These are phyloP conservation scores for Zosterops lateralis DNA, from an alignment of 2,113 vertebrate genomes.

Conservation along the genomic window DNA sequence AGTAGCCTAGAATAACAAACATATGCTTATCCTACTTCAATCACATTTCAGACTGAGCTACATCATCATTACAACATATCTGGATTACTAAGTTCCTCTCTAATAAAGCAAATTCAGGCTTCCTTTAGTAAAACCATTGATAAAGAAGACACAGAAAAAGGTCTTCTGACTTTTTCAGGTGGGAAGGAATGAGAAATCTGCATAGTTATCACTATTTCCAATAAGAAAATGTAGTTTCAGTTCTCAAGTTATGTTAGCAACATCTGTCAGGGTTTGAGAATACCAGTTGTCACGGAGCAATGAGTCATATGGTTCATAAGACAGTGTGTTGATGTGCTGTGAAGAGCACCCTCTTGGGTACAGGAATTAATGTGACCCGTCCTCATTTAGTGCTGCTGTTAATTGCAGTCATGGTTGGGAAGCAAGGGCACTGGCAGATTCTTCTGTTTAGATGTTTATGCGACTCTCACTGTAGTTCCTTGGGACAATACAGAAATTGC, in stretches of 20 bases:
- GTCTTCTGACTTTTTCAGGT: background rate
- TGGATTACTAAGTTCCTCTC: background rate
- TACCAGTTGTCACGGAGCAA: background rate
- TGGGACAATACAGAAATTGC: background rate
- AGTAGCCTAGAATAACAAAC: background rate
- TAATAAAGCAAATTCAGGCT: background rate
- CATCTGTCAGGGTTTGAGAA: constrained; percentile 31
- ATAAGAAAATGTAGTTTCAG: background rate
- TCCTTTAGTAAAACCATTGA: background rate
- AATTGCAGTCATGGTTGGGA: background rate
- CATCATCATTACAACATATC: background rate
- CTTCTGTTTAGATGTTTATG: background rate
- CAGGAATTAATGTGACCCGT: background rate
- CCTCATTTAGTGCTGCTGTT: background rate
- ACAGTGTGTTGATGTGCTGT: constrained; percentile 37
- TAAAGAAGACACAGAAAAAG: background rate
- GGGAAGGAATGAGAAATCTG: background rate
- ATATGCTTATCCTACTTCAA: background rate
- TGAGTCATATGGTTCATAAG: constrained; percentile 39
- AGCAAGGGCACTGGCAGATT: background rate
- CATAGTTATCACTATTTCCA: background rate
- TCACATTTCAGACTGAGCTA: background rate
- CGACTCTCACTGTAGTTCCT: background rate
- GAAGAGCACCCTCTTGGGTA: constrained; percentile 26
- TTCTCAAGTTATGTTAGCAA: background rate